Percentiles rank a stretch among this genome's conserved stretches.
Evolutionary conservation across 2,797 vertebrate species (phyloP).

Genomic region (Epinephelus malabaricus): DNA sequence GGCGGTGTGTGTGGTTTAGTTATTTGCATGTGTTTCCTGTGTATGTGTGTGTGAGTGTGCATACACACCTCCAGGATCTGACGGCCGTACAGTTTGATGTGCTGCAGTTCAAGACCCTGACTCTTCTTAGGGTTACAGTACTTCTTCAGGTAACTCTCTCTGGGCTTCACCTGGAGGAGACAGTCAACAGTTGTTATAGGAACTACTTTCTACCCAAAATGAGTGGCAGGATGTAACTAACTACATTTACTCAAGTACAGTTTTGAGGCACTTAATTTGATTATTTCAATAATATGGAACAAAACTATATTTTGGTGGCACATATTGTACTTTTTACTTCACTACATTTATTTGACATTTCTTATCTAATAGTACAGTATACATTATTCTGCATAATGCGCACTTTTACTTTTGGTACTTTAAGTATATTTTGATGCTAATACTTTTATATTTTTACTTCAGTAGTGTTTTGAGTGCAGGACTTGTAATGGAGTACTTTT

Average conservation of each 20-base stretch:
- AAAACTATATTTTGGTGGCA: no score
- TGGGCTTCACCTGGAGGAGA: conserved; percentile 91
- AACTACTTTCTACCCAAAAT: not conserved
- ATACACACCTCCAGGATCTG: conserved; percentile 94
- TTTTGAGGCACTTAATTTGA: not conserved
- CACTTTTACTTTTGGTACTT: no score
- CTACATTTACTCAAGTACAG: not conserved
- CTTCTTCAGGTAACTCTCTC: conserved; percentile 95
- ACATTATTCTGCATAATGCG: no score
- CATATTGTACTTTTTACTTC: not conserved
- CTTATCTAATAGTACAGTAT: no score
- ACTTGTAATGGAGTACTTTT: no score
- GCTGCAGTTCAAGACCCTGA: conserved; percentile 93
- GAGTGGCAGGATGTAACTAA: not conserved
- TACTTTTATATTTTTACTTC: no score
- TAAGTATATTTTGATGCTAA: no score
- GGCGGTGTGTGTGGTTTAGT: not conserved
- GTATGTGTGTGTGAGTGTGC: conserved; percentile 43
- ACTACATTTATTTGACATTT: not conserved
- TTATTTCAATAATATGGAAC: not conserved
- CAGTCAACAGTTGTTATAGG: not conserved
- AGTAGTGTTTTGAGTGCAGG: no score
- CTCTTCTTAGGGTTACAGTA: conserved; percentile 96
- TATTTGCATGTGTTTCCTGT: not conserved
- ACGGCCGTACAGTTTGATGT: conserved; percentile 93